phyloP scores from a whole-genome alignment of 2,888 invertebrate species.

The Patella ulyssiponensis region DNA sequence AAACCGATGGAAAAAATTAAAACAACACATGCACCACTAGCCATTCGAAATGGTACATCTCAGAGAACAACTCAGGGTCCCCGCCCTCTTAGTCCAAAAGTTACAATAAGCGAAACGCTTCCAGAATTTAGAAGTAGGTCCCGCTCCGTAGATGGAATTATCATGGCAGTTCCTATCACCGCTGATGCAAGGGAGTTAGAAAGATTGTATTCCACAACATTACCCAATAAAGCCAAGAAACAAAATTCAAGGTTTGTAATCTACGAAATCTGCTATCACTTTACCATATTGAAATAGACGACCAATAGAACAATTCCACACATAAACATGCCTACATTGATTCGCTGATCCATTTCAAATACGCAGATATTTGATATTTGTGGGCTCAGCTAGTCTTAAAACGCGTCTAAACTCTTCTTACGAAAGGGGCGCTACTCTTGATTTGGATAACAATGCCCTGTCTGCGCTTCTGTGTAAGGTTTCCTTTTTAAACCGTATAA shows the following conservation, averaged over 20 bases:
- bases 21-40: neutral
- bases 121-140: slow-evolving; percentile 1
- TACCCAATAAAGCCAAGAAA: neutral
- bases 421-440: too few species aligned
- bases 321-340: too few species aligned
- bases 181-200: neutral
- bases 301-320: too few species aligned
- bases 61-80: neutral
- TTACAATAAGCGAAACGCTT: neutral
- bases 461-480: too few species aligned
- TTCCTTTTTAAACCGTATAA: too few species aligned
- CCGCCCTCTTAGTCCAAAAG: neutral
- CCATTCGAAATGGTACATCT: neutral
- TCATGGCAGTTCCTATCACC: neutral
- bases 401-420: too few species aligned
- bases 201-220: slow-evolving; percentile 4
- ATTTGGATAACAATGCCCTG: too few species aligned
- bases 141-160: neutral
- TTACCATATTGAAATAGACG: too few species aligned
- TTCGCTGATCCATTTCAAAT: too few species aligned
- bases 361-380: too few species aligned
- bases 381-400: too few species aligned
- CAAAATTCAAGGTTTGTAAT: neutral
- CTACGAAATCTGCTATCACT: too few species aligned
- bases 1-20: neutral